Evolutionary conservation across 2,113 vertebrate species (phyloP).

Genomic region (Poicephalus meyeri): DNA sequence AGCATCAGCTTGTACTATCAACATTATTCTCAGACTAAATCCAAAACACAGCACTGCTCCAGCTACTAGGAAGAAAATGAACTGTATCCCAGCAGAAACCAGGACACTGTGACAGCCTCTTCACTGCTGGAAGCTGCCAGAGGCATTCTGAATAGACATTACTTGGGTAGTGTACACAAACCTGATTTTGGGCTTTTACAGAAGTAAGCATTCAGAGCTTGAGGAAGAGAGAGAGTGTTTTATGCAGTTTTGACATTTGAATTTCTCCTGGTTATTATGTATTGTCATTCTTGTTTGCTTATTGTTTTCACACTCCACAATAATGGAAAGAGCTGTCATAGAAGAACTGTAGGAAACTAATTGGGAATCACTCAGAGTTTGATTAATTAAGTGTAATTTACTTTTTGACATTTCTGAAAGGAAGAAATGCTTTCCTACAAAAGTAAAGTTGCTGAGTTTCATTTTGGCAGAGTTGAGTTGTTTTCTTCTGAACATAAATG

Average conservation of each 20-base stretch:
- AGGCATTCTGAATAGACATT: background rate
- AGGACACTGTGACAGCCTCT: background rate
- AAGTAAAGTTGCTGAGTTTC: slow-evolving; percentile 8
- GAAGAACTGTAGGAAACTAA: slow-evolving; percentile 57
- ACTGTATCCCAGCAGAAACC: background rate
- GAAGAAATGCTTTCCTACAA: slow-evolving; percentile 4
- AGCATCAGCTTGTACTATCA: background rate
- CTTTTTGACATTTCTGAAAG: slow-evolving; percentile 42
- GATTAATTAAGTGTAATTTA: slow-evolving; percentile 59
- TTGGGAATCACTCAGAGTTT: slow-evolving; percentile 51
- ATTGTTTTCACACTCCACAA: slow-evolving; percentile 37
- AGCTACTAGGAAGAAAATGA: background rate
- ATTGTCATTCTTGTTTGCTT: background rate
- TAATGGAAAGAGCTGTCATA: slow-evolving; percentile 47
- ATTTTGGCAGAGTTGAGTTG: background rate
- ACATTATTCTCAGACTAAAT: background rate
- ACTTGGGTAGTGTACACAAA: background rate
- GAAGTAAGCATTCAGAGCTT: background rate
- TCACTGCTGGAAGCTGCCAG: background rate
- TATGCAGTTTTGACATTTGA: background rate
- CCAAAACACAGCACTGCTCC: background rate
- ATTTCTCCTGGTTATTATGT: background rate
- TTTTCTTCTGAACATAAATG: slow-evolving; percentile 3
- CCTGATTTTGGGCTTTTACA: background rate
- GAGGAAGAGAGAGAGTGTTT: background rate